These are phyloP conservation scores for Andricus quercusramuli DNA, from an alignment of 2,888 invertebrate genomes.

Conservation along the genomic window DNA sequence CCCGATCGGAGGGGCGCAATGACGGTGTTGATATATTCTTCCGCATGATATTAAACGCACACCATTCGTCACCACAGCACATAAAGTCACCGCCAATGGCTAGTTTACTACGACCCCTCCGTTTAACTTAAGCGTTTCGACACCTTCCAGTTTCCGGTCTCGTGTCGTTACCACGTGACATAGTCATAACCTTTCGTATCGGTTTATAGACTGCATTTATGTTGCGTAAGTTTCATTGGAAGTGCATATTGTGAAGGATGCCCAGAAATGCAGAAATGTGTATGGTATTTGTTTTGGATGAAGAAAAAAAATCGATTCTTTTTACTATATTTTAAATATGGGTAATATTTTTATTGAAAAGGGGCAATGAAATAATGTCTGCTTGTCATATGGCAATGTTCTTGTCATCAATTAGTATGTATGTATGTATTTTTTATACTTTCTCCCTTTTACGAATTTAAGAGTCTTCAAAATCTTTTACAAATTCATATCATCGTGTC, in stretches of 20 bases:
- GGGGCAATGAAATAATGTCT: too few relatives aligned
- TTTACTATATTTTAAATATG: too few relatives aligned
- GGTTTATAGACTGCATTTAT: neutral
- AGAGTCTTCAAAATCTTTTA: too few relatives aligned
- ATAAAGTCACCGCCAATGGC: slow-evolving; percentile 15
- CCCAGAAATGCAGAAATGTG: neutral
- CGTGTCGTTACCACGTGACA: slow-evolving; percentile 12
- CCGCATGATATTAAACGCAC: slow-evolving; percentile 14
- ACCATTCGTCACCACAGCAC: slow-evolving; percentile 9
- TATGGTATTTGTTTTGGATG: neutral
- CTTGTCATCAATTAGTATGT: too few relatives aligned
- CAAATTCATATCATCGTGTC: too few relatives aligned
- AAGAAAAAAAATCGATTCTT: too few relatives aligned
- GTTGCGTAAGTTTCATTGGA: neutral
- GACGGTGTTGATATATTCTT: slow-evolving; percentile 3
- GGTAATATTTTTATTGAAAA: too few relatives aligned
- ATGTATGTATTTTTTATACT: too few relatives aligned
- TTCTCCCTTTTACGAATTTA: too few relatives aligned
- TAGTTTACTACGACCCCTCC: slow-evolving; percentile 4
- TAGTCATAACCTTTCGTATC: slow-evolving; percentile 7
- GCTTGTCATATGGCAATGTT: too few relatives aligned
- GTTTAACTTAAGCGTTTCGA: slow-evolving; percentile 23
- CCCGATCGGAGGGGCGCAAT: neutral
- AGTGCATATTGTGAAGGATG: neutral
- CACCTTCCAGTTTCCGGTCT: slow-evolving; percentile 37